A percentile compares a stretch with the other conserved stretches of the same genome.
Conservation (phyloP, 1,140 invertebrate species). For the Hylaeus anthracinus region DNA sequence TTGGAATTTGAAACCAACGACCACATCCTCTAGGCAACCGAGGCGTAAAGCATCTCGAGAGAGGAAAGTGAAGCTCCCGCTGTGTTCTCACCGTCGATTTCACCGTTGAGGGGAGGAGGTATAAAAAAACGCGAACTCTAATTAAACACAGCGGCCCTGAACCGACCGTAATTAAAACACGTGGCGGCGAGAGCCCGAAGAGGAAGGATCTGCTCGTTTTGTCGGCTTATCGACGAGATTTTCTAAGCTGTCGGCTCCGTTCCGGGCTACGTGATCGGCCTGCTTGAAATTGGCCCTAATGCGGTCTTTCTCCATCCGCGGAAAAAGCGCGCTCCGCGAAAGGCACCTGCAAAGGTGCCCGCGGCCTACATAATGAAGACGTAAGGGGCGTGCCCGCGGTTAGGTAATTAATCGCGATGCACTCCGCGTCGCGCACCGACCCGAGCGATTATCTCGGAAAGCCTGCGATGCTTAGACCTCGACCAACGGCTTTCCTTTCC, state of each 20-base stretch:
- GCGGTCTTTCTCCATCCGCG: constrained; percentile 64
- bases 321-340: constrained; percentile 46
- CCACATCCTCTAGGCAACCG: too few species aligned
- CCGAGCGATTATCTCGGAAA: constrained; percentile 48
- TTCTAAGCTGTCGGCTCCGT: constrained; percentile 58
- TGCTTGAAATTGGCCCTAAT: constrained; percentile 71
- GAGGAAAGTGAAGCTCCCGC: background rate
- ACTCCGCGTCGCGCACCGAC: constrained; percentile 36
- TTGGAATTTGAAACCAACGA: background rate
- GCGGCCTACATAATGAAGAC: constrained; percentile 73
- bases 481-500: constrained; percentile 25
- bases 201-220: constrained; percentile 56
- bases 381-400: constrained; percentile 52
- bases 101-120: background rate
- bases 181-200: background rate
- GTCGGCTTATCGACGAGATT: constrained; percentile 67
- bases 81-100: constrained; percentile 17
- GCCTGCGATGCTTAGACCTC: background rate
- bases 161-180: constrained; percentile 29
- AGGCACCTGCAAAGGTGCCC: constrained; percentile 67
- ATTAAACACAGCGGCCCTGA: constrained; percentile 32
- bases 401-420: constrained; percentile 63
- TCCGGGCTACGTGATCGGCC: constrained; percentile 63
- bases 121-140: background rate
- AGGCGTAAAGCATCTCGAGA: background rate